Percentiles rank a stretch among this genome's conserved stretches.
Evolutionary conservation across 2,888 invertebrate species (phyloP).

Genomic region (Cataglyphis livida): DNA sequence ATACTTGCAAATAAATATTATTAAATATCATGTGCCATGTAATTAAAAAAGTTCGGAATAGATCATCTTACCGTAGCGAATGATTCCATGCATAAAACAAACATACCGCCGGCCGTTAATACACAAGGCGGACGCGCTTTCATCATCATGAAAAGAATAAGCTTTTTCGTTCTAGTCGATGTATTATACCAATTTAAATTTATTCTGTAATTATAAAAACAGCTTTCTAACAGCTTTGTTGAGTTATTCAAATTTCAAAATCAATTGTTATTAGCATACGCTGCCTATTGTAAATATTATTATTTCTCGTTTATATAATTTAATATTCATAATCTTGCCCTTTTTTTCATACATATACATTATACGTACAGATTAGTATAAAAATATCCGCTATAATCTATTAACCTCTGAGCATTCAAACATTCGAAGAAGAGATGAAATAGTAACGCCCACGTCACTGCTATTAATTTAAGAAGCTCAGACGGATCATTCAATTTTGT

Average conservation of each 20-base stretch:
- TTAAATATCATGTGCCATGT: background rate
- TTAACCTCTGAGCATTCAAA: constrained; percentile 43
- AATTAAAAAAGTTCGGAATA: background rate
- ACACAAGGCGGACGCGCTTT: constrained; percentile 21
- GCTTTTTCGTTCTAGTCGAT: constrained; percentile 33
- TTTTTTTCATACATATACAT: background rate
- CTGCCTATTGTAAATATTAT: background rate
- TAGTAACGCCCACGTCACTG: constrained; percentile 6
- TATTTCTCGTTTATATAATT: background rate
- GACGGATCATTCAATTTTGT: background rate
- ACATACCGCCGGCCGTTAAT: constrained; percentile 47
- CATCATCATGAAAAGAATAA: constrained; percentile 47
- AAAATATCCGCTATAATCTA: constrained; percentile 41
- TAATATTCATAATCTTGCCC: background rate
- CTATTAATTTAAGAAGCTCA: constrained; percentile 13
- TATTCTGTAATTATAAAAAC: constrained; percentile 33
- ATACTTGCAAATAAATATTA: background rate
- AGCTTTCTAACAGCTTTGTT: background rate
- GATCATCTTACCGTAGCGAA: constrained; percentile 43
- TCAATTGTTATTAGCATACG: background rate
- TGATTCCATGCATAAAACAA: constrained; percentile 48
- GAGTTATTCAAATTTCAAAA: background rate
- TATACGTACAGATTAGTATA: constrained; percentile 35
- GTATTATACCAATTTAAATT: constrained; percentile 48
- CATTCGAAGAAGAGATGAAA: constrained; percentile 40